These are phyloP conservation scores for Phorcus lineatus DNA, from an alignment of 2,888 invertebrate species.

Conservation along the genomic window DNA sequence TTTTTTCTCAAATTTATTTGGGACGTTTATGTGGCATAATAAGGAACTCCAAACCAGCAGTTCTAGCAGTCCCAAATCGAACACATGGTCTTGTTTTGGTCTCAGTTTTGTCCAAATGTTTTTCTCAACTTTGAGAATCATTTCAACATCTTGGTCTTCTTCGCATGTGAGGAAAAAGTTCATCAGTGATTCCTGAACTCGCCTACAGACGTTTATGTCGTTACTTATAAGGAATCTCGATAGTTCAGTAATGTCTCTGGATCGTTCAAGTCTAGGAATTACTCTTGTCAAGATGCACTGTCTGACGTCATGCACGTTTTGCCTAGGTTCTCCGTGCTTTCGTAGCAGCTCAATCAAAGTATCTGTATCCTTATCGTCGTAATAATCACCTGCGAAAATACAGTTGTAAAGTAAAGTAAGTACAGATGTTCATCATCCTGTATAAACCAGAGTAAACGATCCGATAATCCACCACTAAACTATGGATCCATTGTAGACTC, in stretches of 20 bases:
- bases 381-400: too few species aligned
- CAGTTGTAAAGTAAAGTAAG: too few species aligned
- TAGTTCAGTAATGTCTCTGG: neutral
- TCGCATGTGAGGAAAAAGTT: neutral
- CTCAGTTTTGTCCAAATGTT: neutral
- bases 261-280: neutral
- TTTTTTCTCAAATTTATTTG: neutral
- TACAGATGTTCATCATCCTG: too few species aligned
- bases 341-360: too few species aligned
- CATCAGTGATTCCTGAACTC: neutral
- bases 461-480: too few species aligned
- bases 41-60: neutral
- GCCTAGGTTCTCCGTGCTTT: too few species aligned
- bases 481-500: too few species aligned
- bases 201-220: neutral
- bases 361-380: too few species aligned
- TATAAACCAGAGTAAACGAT: too few species aligned
- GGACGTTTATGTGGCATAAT: neutral
- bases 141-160: neutral
- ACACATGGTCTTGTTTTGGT: neutral
- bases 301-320: neutral
- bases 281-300: neutral
- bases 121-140: neutral
- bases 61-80: neutral
- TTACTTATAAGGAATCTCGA: neutral